Base-by-base conservation (phyloP, 2,113 vertebrate species). In the Apeltes quadracus region DNA sequence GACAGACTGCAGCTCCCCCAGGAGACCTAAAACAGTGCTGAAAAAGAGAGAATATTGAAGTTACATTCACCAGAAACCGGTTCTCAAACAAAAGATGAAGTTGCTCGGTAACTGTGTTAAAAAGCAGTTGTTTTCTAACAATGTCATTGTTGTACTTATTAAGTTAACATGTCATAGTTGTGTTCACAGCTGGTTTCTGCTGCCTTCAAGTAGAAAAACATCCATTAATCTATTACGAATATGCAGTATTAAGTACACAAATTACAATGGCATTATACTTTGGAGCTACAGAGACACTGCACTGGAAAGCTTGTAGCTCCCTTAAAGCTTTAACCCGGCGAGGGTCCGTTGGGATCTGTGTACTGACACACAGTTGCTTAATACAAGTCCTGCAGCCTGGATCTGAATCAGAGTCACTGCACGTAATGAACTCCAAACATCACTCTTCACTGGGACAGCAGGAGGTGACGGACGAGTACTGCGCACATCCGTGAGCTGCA, bases 381-480 rank as follows among this genome's bases (percentile, higher is more conserved):
- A 81, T 65, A 48, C 32, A 36, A 27, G 14, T n/a, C 41, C 57
- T 7, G 36, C 59, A 70, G 64, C 32, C 39, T 53, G 62, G n/a
- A 58, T 62, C 72, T 38, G 54, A 63, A 18, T 34, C 36, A 57
- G 29, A 61, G 62, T 74, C 67, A 61, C 44, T 22, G 23, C 32
- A n/a, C 51, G 59, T 12, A 32, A 56, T 39, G 51, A 50, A 74
- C n/a, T 65, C 61, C 9, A 57, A 74, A 63, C 71, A 73, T 75
- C 64, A 55, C 69, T 70, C 64, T 64, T 71, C 51, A 61, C 57
- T 59, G 54, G 44, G 32, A 32, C 27, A 61, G 46, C 10, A 13
- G 22, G 20, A 11, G 57, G 38, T 12, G 69, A 7, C 15, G 48
- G 61, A 23, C 36, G 50, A 54, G 6, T n/a, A 6, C 25, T 25